phyloP scores from a whole-genome alignment of 2,888 invertebrate genomes.

The Cryptus viduatorius region DNA sequence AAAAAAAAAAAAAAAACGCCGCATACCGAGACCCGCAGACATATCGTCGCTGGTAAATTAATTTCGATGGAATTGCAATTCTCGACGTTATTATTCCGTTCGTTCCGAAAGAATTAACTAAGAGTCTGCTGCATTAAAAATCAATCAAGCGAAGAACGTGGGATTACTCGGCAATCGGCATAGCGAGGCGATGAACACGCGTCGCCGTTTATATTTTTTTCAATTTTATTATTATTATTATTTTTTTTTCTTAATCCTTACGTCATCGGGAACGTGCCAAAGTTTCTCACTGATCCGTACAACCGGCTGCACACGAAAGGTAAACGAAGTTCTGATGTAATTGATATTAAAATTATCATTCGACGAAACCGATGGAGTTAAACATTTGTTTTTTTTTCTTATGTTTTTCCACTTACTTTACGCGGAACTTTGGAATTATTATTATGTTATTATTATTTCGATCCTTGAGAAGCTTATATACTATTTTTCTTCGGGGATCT shows the following conservation, averaged over 20 bases:
- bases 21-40: constrained; percentile 23
- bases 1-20: not conserved
- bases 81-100: not conserved
- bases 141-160: constrained; percentile 34
- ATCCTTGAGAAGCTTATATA: constrained; percentile 15
- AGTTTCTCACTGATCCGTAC: not conserved
- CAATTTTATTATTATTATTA: not conserved
- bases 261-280: constrained; percentile 16
- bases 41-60: not conserved
- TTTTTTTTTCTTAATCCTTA: constrained; percentile 35
- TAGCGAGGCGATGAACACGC: constrained; percentile 3
- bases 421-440: not conserved
- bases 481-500: constrained; percentile 5
- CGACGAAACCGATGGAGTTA: not conserved
- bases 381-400: not conserved
- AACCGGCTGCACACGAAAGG: constrained; percentile 17
- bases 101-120: not conserved
- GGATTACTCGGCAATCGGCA: constrained; percentile 41
- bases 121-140: constrained; percentile 10
- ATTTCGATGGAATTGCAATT: constrained; percentile 24
- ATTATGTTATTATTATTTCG: not conserved
- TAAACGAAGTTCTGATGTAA: constrained; percentile 33
- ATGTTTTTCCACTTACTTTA: not conserved
- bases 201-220: not conserved
- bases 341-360: constrained; percentile 3